phyloP scores from a whole-genome alignment of 2,888 invertebrate species.

The Thymelicus lineola region DNA sequence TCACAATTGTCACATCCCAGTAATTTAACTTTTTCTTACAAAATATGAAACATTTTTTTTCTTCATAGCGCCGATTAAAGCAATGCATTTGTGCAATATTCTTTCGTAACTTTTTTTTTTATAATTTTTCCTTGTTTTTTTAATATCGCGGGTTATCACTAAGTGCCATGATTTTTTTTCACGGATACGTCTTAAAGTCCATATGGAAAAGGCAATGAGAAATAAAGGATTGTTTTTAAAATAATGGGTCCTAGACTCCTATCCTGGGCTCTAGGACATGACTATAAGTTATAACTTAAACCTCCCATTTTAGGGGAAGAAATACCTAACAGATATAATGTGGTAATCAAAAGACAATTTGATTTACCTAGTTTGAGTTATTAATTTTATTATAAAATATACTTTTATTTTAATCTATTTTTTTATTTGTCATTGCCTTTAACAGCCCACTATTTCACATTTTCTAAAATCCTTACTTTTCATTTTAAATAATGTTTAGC shows the following conservation, averaged over 20 bases:
- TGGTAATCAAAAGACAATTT: no score
- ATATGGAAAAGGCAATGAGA: neutral
- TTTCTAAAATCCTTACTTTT: neutral
- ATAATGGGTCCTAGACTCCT: neutral
- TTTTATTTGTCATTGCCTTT: neutral
- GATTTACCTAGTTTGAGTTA: no score
- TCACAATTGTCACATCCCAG: slow-evolving; percentile 17
- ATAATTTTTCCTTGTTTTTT: slow-evolving; percentile 21
- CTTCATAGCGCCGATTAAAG: slow-evolving; percentile 23
- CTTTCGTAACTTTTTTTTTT: slow-evolving; percentile 14
- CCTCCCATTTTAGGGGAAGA: no score
- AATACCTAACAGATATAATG: no score
- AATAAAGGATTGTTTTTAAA: neutral
- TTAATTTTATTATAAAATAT: no score
- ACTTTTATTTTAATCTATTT: neutral
- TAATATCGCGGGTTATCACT: slow-evolving; percentile 19
- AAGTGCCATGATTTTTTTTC: slow-evolving; percentile 26
- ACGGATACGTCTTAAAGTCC: neutral
- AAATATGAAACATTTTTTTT: slow-evolving; percentile 7
- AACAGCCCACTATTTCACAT: neutral
- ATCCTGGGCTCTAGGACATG: no score
- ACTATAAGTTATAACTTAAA: no score
- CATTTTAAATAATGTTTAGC: neutral
- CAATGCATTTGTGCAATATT: slow-evolving; percentile 29
- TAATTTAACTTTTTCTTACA: slow-evolving; percentile 3